These are phyloP conservation scores for Dyspetes luteomarginatus DNA, from an alignment of 2,888 invertebrate species.

Conservation along the genomic window DNA sequence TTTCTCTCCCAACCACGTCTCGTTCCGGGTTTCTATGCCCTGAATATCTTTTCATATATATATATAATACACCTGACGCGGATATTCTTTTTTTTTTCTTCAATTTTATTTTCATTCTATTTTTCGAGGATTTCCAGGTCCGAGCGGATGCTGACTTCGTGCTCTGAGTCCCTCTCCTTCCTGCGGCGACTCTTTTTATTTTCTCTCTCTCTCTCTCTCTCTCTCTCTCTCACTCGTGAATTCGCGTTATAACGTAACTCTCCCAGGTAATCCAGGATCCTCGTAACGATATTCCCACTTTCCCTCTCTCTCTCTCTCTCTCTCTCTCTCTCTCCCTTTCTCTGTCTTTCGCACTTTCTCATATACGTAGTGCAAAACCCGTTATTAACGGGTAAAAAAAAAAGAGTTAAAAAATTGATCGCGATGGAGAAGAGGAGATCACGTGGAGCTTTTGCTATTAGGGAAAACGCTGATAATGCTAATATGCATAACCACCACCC, in stretches of 20 bases:
- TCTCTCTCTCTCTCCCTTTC: not conserved
- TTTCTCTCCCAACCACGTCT: not conserved
- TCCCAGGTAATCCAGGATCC: constrained; percentile 21
- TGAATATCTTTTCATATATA: not conserved
- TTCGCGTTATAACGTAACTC: constrained; percentile 48
- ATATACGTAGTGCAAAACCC: constrained; percentile 22
- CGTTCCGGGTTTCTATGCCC: constrained; percentile 24
- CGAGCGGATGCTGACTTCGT: constrained; percentile 7
- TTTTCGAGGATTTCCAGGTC: constrained; percentile 18
- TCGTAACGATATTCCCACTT: constrained; percentile 38
- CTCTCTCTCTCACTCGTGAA: constrained; percentile 7
- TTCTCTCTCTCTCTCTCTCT: constrained; percentile 36
- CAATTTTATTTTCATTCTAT: constrained; percentile 12
- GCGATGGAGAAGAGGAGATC: not conserved
- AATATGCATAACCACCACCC: constrained; percentile 42
- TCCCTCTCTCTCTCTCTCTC: not conserved
- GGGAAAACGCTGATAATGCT: constrained; percentile 42
- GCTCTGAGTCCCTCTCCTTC: not conserved
- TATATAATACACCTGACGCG: not conserved
- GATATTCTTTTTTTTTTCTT: constrained; percentile 5
- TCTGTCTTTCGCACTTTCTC: not conserved
- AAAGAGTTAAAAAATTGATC: not conserved
- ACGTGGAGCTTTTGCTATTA: constrained; percentile 33
- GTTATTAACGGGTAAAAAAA: constrained; percentile 34
- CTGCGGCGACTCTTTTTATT: constrained; percentile 25